phyloP scores from a whole-genome alignment of 1,140 invertebrate genomes.

The Mamestra configurata region DNA sequence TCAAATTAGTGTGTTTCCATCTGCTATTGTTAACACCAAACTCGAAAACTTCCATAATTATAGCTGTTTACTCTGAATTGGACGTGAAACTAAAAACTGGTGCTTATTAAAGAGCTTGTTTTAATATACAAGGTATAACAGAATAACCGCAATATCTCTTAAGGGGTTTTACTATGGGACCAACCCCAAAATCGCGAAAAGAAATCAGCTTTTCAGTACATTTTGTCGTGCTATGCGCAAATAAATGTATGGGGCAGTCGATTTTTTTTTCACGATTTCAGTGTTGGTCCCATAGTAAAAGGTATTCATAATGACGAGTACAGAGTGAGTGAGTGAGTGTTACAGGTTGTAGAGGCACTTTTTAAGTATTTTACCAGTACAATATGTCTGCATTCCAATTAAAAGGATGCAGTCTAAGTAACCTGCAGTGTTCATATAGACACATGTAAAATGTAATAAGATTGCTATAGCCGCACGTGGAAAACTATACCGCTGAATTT shows the following conservation, averaged over 20 bases:
- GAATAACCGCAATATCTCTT: no score
- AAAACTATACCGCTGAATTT: background rate
- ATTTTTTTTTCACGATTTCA: no score
- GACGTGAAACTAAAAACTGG: background rate
- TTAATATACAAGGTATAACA: background rate
- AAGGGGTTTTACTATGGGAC: no score
- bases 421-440: background rate
- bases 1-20: constrained; percentile 67
- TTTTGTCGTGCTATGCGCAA: no score
- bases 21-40: constrained; percentile 60
- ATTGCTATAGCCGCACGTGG: background rate
- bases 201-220: no score
- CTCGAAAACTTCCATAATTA: constrained; percentile 37
- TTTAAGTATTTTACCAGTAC: no score
- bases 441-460: background rate
- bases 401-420: background rate
- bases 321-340: no score
- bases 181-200: no score
- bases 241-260: no score
- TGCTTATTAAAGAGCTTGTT: background rate
- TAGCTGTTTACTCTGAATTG: background rate
- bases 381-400: background rate
- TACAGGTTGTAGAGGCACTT: no score
- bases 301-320: no score
- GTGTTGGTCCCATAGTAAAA: no score